phyloP scores from a whole-genome alignment of 2,113 vertebrate species.

The Tichodroma muraria region DNA sequence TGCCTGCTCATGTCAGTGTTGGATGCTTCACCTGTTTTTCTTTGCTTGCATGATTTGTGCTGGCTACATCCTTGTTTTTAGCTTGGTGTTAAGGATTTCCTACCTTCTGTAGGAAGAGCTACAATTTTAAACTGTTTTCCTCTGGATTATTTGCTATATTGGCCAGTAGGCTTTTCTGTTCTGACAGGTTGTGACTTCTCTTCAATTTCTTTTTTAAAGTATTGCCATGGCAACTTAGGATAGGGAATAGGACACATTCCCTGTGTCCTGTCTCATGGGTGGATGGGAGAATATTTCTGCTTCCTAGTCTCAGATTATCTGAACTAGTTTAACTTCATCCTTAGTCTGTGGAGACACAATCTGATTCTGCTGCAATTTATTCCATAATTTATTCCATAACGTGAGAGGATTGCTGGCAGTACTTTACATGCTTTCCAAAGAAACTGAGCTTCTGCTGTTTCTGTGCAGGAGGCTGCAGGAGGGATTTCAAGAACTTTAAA shows the following conservation, averaged over 20 bases:
- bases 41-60: background rate
- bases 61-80: background rate
- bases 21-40: background rate
- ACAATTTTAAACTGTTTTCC: background rate
- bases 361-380: background rate
- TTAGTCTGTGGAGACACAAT: background rate
- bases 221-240: background rate
- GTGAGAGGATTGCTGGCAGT: background rate
- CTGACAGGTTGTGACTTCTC: background rate
- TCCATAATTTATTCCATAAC: background rate
- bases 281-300: background rate
- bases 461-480: background rate
- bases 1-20: background rate
- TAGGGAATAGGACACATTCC: background rate
- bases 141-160: background rate
- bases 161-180: background rate
- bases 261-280: background rate
- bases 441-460: background rate
- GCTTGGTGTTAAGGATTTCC: background rate
- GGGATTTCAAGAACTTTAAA: background rate
- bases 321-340: background rate
- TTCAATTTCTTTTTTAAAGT: background rate
- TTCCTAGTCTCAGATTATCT: background rate
- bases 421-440: background rate
- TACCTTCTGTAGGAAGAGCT: background rate